Conservation (phyloP, 2,113 vertebrate species). For the Myrmophylax atrothorax region DNA sequence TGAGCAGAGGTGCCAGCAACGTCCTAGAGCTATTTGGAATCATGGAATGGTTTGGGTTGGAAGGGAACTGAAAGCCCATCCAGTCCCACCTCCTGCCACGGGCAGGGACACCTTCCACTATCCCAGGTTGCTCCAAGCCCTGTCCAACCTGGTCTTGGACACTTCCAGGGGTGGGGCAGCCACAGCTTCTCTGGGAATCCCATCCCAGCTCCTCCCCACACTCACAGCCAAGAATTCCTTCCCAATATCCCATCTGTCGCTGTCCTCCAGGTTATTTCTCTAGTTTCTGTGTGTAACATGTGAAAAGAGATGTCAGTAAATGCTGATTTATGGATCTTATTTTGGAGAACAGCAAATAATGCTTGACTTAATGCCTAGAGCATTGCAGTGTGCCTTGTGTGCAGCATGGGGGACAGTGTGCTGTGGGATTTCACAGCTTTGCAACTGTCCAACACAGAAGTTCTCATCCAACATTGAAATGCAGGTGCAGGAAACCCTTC, state of each 20-base stretch:
- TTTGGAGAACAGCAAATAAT: not conserved
- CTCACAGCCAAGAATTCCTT: not conserved
- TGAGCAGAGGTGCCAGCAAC: not conserved
- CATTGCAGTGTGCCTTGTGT: not conserved
- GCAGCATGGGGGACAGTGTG: not conserved
- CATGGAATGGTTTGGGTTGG: not conserved
- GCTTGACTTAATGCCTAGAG: not conserved
- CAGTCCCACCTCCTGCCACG: not conserved
- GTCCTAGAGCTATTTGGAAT: not conserved
- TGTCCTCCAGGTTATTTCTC: not conserved
- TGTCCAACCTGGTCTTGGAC: not conserved
- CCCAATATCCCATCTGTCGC: not conserved
- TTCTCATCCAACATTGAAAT: not conserved
- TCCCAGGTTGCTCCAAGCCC: not conserved
- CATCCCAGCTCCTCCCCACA: not conserved
- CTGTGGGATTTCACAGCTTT: not conserved
- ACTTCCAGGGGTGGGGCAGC: not conserved
- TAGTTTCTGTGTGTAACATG: not conserved
- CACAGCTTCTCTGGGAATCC: not conserved
- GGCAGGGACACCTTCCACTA: not conserved
- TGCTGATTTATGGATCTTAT: not conserved
- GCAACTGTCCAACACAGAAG: not conserved
- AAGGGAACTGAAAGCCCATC: not conserved
- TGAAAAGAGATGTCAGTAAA: not conserved
- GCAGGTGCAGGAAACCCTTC: not conserved